These are phyloP conservation scores for Drosophila infuscata DNA, from an alignment of 2,888 invertebrate genomes.

Conservation along the genomic window DNA sequence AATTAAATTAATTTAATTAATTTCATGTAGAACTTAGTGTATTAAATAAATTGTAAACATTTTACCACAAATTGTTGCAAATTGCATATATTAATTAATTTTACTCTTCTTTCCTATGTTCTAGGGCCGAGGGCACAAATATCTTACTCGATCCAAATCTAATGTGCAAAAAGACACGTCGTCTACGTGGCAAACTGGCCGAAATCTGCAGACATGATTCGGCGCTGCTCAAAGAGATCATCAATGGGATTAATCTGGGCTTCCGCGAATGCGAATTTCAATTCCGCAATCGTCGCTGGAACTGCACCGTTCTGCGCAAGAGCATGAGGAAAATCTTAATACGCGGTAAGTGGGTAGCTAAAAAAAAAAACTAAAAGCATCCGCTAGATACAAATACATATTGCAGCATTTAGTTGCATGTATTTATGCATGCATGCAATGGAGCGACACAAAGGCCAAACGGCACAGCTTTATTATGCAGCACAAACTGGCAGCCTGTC, in stretches of 20 bases:
- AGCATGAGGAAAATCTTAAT: conserved; percentile 91
- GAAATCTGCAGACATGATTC: conserved; percentile 95
- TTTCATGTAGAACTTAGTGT: neutral
- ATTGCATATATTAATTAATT: too few relatives aligned
- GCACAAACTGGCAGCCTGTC: conserved; percentile 65
- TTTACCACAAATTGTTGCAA: neutral
- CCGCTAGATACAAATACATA: conserved; percentile 21
- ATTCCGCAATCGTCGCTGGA: conserved; percentile 94
- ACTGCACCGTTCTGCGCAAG: conserved; percentile 92
- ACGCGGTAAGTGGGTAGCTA: conserved; percentile 88
- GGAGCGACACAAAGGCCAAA: conserved; percentile 45
- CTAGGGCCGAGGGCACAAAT: conserved; percentile 93
- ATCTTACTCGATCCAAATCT: conserved; percentile 95
- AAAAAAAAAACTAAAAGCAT: conserved; percentile 15
- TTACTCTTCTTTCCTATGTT: neutral
- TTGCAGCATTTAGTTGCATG: conserved; percentile 6
- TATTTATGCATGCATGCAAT: conserved; percentile 14
- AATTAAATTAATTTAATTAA: neutral
- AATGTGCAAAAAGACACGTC: conserved; percentile 94
- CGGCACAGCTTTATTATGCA: conserved; percentile 73
- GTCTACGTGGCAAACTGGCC: conserved; percentile 91
- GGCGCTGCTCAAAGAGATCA: conserved; percentile 92
- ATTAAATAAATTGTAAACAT: neutral
- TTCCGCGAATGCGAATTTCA: conserved; percentile 95
- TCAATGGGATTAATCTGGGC: conserved; percentile 92